Conservation (phyloP, 2,797 vertebrate species). For the Podarcis lilfordi region DNA sequence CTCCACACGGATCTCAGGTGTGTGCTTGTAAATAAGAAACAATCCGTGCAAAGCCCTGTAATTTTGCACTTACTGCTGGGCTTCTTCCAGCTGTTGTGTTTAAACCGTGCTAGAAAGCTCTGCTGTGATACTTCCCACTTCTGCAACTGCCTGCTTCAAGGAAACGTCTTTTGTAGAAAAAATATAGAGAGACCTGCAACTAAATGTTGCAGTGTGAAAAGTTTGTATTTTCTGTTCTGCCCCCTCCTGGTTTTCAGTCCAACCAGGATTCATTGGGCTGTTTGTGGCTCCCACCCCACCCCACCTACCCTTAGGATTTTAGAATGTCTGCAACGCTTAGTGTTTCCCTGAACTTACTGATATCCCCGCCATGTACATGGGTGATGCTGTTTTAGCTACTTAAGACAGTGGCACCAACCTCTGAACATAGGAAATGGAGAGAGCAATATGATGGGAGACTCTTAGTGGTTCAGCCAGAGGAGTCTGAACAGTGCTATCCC, state of each 20-base stretch:
- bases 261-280: too few relatives aligned
- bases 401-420: neutral
- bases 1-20: neutral
- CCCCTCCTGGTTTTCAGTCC: too few relatives aligned
- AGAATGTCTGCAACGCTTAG: too few relatives aligned
- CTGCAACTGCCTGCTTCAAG: neutral
- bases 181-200: neutral
- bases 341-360: too few relatives aligned
- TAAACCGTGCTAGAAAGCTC: neutral
- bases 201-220: neutral
- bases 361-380: neutral
- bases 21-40: neutral
- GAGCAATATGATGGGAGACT: neutral
- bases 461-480: neutral
- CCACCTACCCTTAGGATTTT: too few relatives aligned
- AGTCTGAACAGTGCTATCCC: neutral
- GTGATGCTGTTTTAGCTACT: neutral
- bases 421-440: neutral
- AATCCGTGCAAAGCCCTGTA: neutral
- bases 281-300: too few relatives aligned
- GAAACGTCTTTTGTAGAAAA: neutral
- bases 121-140: neutral
- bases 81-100: neutral
- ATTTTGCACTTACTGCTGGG: neutral
- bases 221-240: too few relatives aligned